A percentile compares a stretch with the other conserved stretches of the same genome.
Evolutionary conservation across 2,113 vertebrate species (phyloP).

Genomic region (pig (Sus scrofa)): DNA sequence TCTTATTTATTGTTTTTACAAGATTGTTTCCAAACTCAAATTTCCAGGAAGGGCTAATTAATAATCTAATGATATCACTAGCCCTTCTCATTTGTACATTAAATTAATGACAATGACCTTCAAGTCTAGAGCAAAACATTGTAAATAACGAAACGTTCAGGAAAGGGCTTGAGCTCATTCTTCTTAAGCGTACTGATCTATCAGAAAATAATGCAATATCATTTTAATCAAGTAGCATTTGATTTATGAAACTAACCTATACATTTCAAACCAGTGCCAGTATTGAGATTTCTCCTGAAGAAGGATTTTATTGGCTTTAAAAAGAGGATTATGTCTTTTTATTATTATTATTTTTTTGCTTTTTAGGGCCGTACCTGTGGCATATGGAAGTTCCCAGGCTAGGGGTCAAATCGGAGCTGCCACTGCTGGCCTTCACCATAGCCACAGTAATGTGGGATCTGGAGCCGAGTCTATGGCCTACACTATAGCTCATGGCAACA

Average conservation of each 20-base stretch:
- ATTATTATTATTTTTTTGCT: too few species aligned
- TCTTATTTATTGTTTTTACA: constrained; percentile 28
- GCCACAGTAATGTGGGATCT: too few species aligned
- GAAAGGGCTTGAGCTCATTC: not conserved
- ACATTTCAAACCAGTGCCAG: not conserved
- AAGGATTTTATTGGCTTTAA: not conserved
- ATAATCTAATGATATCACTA: constrained; percentile 17
- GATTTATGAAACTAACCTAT: not conserved
- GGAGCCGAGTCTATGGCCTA: too few species aligned
- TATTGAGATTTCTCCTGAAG: not conserved
- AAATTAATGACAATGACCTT: constrained; percentile 29
- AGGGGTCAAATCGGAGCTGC: too few species aligned
- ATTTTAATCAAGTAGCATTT: not conserved
- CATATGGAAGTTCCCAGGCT: too few species aligned
- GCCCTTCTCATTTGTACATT: not conserved
- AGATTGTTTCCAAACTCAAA: constrained; percentile 2
- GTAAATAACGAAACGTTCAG: not conserved
- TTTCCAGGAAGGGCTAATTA: constrained; percentile 53
- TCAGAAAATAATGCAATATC: not conserved
- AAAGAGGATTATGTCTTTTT: not conserved
- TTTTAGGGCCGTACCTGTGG: too few species aligned
- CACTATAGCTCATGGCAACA: too few species aligned
- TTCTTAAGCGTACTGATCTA: not conserved
- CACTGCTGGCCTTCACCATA: too few species aligned
- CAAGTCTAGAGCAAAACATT: constrained; percentile 15